phyloP scores from a whole-genome alignment of 2,113 vertebrate genomes.

The Bungarus multicinctus region DNA sequence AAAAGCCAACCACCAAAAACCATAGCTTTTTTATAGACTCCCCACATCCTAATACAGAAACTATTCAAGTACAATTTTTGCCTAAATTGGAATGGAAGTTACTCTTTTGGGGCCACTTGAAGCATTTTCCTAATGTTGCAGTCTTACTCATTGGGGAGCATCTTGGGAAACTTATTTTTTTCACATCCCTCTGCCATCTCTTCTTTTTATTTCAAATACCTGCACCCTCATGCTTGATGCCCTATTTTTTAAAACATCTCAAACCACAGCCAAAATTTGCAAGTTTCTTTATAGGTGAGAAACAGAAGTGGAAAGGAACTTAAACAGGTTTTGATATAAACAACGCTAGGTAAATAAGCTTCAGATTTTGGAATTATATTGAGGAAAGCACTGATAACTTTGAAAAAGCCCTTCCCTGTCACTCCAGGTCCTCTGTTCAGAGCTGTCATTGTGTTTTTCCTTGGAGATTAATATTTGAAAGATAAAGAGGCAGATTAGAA shows the following conservation, averaged over 20 bases:
- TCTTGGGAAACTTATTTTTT: background rate
- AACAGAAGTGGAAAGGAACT: background rate
- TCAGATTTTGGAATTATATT: background rate
- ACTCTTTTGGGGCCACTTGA: background rate
- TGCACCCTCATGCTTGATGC: background rate
- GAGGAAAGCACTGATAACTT: background rate
- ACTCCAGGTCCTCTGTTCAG: conserved; percentile 3
- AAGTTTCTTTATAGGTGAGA: background rate
- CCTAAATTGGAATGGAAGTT: background rate
- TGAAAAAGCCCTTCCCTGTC: background rate
- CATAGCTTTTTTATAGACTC: background rate
- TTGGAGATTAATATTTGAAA: background rate
- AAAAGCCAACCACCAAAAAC: background rate
- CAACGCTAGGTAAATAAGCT: background rate
- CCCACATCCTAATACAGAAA: background rate
- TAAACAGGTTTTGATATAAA: background rate
- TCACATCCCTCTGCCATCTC: background rate
- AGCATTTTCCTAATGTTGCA: background rate
- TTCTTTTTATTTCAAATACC: background rate
- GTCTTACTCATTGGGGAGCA: background rate
- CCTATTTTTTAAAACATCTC: background rate
- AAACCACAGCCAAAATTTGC: background rate
- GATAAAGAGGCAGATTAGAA: conserved; percentile 22
- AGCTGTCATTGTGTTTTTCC: conserved; percentile 30
- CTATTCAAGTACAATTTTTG: background rate